Percentiles rank a stretch among this genome's conserved stretches.
Evolutionary conservation across 2,797 vertebrate species (phyloP).

Genomic region (Chaetophractus vellerosus): DNA sequence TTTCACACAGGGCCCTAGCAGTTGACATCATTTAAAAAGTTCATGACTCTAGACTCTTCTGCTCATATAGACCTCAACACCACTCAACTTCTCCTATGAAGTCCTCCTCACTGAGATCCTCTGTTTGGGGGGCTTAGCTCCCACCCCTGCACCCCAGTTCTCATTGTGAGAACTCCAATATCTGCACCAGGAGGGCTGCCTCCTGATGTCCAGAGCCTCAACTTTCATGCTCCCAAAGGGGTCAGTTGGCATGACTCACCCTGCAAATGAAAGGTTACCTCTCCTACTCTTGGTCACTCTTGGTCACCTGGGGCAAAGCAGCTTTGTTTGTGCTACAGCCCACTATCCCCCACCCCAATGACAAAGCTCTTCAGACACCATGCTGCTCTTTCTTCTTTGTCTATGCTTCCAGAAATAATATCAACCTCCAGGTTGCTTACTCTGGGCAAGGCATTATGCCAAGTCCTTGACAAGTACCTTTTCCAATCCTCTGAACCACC

Average conservation of each 20-base stretch:
- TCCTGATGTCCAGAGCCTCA: not conserved
- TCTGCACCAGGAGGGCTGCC: not conserved
- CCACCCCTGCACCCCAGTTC: not conserved
- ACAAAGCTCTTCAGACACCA: not conserved
- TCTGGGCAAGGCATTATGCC: not conserved
- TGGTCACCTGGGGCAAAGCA: not conserved
- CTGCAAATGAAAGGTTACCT: not conserved
- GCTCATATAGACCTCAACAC: not conserved
- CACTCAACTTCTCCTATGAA: not conserved
- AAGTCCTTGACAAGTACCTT: not conserved
- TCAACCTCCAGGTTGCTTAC: not conserved
- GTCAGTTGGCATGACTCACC: not conserved
- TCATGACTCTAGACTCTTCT: not conserved
- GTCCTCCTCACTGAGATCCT: not conserved
- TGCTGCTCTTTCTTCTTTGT: not conserved
- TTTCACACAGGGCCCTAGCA: not conserved
- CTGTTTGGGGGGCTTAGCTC: not conserved
- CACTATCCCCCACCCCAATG: not conserved
- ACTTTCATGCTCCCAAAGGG: not conserved
- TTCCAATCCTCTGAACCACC: not conserved
- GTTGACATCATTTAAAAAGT: not conserved
- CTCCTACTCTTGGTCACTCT: not conserved
- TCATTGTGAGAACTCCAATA: not conserved
- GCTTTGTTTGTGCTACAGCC: not conserved
- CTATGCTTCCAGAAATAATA: constrained; percentile 4